phyloP scores from a whole-genome alignment of 37 sponge, comb jelly and placozoan species.

The Spongia lamella region DNA sequence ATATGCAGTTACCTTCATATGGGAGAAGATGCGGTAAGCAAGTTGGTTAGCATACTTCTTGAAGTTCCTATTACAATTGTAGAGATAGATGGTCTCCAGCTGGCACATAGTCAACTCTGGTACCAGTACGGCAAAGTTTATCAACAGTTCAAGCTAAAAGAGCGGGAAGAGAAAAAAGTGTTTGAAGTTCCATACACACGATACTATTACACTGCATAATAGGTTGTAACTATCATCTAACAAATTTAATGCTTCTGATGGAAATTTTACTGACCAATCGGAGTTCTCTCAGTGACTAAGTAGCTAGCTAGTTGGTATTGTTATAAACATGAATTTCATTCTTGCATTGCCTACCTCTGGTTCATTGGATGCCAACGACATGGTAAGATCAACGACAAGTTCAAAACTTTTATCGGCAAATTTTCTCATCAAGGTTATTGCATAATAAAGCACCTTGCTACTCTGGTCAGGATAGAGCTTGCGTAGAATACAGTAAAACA shows the following conservation, averaged over 20 bases:
- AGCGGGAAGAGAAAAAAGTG: background rate
- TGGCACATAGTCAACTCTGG: slow-evolving; percentile 67
- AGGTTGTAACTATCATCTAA: no score
- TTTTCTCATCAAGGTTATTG: slow-evolving; percentile 61
- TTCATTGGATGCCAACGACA: slow-evolving; percentile 46
- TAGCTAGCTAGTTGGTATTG: no score
- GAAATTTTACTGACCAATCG: no score
- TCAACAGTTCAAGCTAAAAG: slow-evolving; percentile 65
- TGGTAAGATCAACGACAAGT: slow-evolving; percentile 73
- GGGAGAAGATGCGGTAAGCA: slow-evolving; percentile 68
- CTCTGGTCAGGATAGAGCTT: slow-evolving; percentile 39
- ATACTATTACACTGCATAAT: no score
- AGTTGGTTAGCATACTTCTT: slow-evolving; percentile 58
- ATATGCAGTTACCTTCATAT: slow-evolving; percentile 80
- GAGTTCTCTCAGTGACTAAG: no score
- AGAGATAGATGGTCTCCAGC: slow-evolving; percentile 73
- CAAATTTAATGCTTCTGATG: no score
- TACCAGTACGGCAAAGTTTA: slow-evolving; percentile 81
- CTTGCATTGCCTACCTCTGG: slow-evolving; percentile 56
- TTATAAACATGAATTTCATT: no score
- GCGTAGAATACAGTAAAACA: slow-evolving; percentile 67
- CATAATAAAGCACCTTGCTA: slow-evolving; percentile 67
- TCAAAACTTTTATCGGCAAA: slow-evolving; percentile 58
- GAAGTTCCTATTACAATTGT: slow-evolving; percentile 72
- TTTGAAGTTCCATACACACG: no score